Evolutionary conservation across 2,888 invertebrate species (phyloP).

Genomic region (Drosophila percnosoma): DNA sequence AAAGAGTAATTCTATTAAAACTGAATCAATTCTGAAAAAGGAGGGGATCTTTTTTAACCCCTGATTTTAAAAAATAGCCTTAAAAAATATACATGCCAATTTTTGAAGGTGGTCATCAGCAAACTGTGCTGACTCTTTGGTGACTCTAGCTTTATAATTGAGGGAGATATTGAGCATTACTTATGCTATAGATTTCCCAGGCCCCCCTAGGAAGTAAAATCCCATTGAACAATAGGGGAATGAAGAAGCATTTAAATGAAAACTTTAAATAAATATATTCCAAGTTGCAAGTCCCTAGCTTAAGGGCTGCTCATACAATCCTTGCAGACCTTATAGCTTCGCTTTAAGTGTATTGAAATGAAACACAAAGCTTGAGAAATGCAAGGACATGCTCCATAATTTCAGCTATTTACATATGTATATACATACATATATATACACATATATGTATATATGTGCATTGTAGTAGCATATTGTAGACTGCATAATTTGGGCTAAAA

Average conservation of each 20-base stretch:
- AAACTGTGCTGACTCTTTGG: neutral
- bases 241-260: neutral
- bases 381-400: neutral
- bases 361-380: neutral
- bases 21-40: neutral
- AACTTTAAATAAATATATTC: neutral
- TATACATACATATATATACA: neutral
- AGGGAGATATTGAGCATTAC: rapidly evolving
- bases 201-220: too few relatives aligned
- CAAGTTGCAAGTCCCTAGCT: neutral
- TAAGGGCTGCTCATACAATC: neutral
- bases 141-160: neutral
- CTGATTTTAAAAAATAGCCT: neutral
- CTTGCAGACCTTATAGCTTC: neutral
- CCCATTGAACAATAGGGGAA: neutral
- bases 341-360: neutral
- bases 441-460: neutral
- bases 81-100: neutral
- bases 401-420: neutral
- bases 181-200: too few relatives aligned
- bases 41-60: rapidly evolving
- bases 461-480: neutral
- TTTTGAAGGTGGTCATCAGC: neutral
- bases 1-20: neutral
- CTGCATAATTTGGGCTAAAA: slow-evolving; percentile 33